Conservation (phyloP, 2,888 invertebrate genomes). For the Philhelius pedissequus region DNA sequence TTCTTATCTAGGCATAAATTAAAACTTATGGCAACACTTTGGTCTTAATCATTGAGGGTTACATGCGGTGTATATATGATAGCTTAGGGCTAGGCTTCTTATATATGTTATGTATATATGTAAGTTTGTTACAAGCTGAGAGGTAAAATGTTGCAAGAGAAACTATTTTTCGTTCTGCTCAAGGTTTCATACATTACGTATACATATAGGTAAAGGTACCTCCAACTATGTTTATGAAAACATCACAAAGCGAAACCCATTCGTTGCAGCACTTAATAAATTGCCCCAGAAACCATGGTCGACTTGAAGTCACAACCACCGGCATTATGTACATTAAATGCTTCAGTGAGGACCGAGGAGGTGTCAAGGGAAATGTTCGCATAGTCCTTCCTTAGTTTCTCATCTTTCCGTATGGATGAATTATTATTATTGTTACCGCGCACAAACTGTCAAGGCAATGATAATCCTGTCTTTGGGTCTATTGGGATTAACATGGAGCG, state of each 20-base stretch:
- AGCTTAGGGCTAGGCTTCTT: too few species aligned
- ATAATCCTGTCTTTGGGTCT: conserved; percentile 50
- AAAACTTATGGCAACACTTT: too few species aligned
- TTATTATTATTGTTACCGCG: conserved; percentile 50
- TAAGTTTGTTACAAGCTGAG: conserved; percentile 13
- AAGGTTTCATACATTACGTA: not conserved
- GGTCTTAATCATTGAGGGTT: too few species aligned
- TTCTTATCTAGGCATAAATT: too few species aligned
- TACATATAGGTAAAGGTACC: too few species aligned
- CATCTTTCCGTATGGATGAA: conserved; percentile 43
- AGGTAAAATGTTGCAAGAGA: conserved; percentile 36
- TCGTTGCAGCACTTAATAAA: conserved; percentile 60
- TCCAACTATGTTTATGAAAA: not conserved
- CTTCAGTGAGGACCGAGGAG: not conserved
- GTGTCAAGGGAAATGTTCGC: conserved; percentile 20
- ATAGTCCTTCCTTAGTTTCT: not conserved
- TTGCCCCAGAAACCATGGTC: conserved; percentile 54
- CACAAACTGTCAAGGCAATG: conserved; percentile 58
- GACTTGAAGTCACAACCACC: conserved; percentile 37
- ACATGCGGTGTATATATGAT: too few species aligned
- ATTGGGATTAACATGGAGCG: conserved; percentile 20
- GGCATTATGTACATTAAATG: too few species aligned
- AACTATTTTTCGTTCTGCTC: conserved; percentile 44
- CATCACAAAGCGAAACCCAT: not conserved
- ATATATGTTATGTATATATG: not conserved